A percentile compares a stretch with the other conserved stretches of the same genome.
phyloP scores from a whole-genome alignment of 2,888 invertebrate species.

The Calameuta filiformis region DNA sequence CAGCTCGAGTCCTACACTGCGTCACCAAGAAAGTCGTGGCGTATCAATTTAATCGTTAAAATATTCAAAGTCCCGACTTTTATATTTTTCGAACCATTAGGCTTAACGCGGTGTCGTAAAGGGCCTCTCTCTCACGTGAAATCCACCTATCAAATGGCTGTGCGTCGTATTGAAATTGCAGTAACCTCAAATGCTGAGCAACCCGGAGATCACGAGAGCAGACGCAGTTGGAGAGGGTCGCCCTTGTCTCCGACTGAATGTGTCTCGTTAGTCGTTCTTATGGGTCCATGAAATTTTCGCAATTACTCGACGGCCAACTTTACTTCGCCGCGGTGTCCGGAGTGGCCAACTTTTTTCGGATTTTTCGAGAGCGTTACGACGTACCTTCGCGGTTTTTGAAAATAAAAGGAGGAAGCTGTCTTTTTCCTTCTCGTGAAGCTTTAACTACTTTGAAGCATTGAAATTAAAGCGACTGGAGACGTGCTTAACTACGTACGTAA shows the following conservation, averaged over 20 bases:
- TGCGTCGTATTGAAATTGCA: background rate
- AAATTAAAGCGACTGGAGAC: background rate
- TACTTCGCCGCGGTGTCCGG: background rate
- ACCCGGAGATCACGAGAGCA: background rate
- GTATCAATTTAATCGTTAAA: background rate
- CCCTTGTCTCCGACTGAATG: conserved; percentile 31
- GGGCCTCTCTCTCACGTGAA: background rate
- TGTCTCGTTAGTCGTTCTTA: conserved; percentile 48
- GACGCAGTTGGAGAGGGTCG: background rate
- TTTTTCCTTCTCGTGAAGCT: background rate
- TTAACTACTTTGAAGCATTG: background rate
- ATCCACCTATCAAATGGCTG: background rate
- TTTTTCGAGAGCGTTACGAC: background rate
- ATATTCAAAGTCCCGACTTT: background rate
- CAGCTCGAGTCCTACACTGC: background rate
- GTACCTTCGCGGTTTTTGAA: background rate
- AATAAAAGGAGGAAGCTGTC: background rate
- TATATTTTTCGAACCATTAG: background rate
- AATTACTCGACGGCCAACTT: conserved; percentile 26
- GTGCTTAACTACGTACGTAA: background rate
- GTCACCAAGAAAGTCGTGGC: background rate
- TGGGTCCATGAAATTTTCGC: conserved; percentile 39
- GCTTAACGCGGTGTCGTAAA: background rate
- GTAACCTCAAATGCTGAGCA: background rate
- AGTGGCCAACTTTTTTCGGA: background rate